phyloP scores from a whole-genome alignment of 2,797 vertebrate genomes.

The Cichlasoma orientale region DNA sequence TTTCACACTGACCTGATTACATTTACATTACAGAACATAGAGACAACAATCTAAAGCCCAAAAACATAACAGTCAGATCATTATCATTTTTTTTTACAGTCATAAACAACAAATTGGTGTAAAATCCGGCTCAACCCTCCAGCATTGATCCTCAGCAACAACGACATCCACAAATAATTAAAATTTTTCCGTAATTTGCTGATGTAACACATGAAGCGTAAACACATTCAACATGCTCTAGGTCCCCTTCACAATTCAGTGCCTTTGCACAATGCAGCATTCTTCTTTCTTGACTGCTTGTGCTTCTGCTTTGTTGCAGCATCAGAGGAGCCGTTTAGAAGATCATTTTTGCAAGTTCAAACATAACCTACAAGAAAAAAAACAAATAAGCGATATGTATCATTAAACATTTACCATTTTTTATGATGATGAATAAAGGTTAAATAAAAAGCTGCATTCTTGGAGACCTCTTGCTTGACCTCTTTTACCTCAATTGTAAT shows the following conservation, averaged over 20 bases:
- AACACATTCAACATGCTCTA: conserved; percentile 20
- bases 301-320: neutral
- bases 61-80: neutral
- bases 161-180: neutral
- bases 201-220: conserved; percentile 8
- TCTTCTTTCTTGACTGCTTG: conserved; percentile 3
- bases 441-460: neutral
- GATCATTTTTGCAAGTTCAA: conserved; percentile 92
- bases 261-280: conserved; percentile 18
- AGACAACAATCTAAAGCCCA: neutral
- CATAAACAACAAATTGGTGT: neutral
- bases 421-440: neutral
- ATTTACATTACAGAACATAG: too few relatives aligned
- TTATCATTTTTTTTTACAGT: neutral
- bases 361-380: conserved; percentile 86
- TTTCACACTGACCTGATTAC: neutral
- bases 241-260: neutral
- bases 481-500: conserved; percentile 93
- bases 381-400: conserved; percentile 26
- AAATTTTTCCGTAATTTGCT: neutral
- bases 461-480: neutral
- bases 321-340: conserved; percentile 78
- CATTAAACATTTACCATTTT: neutral
- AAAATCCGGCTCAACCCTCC: neutral
- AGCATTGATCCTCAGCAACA: neutral